These are phyloP conservation scores for Diarsia dahlii DNA, from an alignment of 2,888 invertebrate genomes.

Conservation along the genomic window DNA sequence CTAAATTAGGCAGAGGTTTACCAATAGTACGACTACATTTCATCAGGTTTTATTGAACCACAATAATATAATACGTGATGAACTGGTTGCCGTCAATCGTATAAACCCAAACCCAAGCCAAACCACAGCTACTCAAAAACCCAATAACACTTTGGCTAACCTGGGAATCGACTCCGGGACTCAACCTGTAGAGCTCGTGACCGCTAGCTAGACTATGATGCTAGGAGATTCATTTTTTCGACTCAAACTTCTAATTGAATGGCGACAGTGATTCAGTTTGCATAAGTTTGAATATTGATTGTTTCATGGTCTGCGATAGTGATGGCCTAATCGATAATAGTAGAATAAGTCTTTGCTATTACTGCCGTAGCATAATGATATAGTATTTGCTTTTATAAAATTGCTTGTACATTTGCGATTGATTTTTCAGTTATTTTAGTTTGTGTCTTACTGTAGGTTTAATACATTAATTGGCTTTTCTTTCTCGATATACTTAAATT, in stretches of 20 bases:
- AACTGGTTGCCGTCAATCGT: too few relatives aligned
- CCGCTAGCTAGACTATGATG: too few relatives aligned
- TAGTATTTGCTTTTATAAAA: background rate
- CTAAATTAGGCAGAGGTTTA: too few relatives aligned
- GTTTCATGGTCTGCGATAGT: background rate
- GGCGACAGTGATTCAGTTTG: constrained; percentile 20
- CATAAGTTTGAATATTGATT: background rate
- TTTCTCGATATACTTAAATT: background rate
- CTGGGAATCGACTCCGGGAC: background rate
- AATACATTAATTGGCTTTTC: background rate
- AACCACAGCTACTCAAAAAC: too few relatives aligned
- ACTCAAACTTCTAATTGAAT: constrained; percentile 1
- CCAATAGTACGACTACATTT: too few relatives aligned
- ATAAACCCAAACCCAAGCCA: too few relatives aligned
- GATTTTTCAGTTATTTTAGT: background rate
- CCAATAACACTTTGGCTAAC: background rate
- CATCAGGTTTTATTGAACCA: too few relatives aligned
- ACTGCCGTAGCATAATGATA: background rate
- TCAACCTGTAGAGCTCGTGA: background rate
- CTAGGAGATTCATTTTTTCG: background rate
- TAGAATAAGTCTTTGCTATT: background rate
- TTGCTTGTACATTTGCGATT: background rate
- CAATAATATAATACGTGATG: too few relatives aligned
- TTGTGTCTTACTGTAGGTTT: background rate
- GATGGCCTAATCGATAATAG: constrained; percentile 29